Evolutionary conservation across 1,140 invertebrate species (phyloP).

Genomic region (Berghia stephanieae): DNA sequence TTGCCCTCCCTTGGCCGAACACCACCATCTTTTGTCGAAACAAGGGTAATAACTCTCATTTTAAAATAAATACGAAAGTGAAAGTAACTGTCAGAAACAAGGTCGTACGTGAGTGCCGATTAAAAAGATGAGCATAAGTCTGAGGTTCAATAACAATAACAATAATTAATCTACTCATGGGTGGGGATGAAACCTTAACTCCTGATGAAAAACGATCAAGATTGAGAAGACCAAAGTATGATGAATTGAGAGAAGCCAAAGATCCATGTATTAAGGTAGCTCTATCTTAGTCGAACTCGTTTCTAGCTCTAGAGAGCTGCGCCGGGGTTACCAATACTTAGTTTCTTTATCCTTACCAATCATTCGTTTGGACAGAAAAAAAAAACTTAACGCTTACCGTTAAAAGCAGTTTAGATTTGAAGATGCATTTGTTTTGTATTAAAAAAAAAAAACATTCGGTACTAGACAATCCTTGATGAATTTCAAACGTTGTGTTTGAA

Average conservation of each 20-base stretch:
- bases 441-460: neutral
- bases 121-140: neutral
- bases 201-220: neutral
- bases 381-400: too few relatives aligned
- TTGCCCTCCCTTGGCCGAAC: too few relatives aligned
- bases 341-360: too few relatives aligned
- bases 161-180: constrained; percentile 1
- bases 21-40: too few relatives aligned
- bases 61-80: too few relatives aligned
- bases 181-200: too few relatives aligned
- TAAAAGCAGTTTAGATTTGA: too few relatives aligned
- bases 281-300: neutral
- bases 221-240: neutral
- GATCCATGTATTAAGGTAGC: constrained; percentile 29
- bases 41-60: too few relatives aligned
- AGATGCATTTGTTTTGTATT: neutral
- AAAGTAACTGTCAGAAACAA: neutral
- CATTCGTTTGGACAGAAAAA: too few relatives aligned
- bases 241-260: constrained; percentile 22
- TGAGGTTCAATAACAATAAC: constrained; percentile 6
- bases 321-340: too few relatives aligned
- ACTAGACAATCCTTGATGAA: too few relatives aligned
- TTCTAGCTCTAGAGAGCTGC: neutral
- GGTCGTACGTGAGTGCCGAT: neutral
- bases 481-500: too few relatives aligned